These are phyloP conservation scores for Leucopsar rothschildi DNA, from an alignment of 2,113 vertebrate genomes.

Conservation along the genomic window DNA sequence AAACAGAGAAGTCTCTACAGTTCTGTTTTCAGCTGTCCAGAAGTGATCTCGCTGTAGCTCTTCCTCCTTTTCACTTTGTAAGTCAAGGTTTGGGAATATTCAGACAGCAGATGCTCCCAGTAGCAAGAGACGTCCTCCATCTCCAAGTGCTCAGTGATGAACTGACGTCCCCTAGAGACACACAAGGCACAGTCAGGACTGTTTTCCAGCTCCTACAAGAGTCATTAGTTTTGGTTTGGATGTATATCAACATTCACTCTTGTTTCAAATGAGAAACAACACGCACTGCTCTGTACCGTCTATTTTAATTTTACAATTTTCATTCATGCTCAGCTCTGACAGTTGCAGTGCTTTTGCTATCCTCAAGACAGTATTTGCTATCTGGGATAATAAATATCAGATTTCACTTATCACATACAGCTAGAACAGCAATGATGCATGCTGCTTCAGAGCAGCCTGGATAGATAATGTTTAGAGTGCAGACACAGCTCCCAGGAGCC, in stretches of 20 bases:
- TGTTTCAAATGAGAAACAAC: background rate
- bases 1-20: constrained; percentile 69
- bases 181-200: constrained; percentile 15
- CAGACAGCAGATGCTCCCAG: constrained; percentile 88
- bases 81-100: constrained; percentile 82
- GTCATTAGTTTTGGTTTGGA: background rate
- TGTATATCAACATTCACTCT: background rate
- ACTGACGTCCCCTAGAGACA: constrained; percentile 82
- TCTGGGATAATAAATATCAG: constrained; percentile 40
- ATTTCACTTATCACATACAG: background rate
- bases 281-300: background rate
- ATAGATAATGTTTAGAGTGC: background rate
- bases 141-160: constrained; percentile 85
- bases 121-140: constrained; percentile 94
- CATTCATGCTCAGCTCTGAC: background rate
- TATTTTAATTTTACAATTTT: background rate
- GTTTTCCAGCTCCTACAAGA: background rate
- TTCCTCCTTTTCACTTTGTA: constrained; percentile 83
- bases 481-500: background rate
- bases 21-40: constrained; percentile 78
- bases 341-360: constrained; percentile 29
- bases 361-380: constrained; percentile 54
- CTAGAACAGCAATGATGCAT: background rate
- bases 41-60: constrained; percentile 77
- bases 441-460: background rate